These are phyloP conservation scores for Chloroceryle inda DNA, from an alignment of 2,797 vertebrate species.

Conservation along the genomic window DNA sequence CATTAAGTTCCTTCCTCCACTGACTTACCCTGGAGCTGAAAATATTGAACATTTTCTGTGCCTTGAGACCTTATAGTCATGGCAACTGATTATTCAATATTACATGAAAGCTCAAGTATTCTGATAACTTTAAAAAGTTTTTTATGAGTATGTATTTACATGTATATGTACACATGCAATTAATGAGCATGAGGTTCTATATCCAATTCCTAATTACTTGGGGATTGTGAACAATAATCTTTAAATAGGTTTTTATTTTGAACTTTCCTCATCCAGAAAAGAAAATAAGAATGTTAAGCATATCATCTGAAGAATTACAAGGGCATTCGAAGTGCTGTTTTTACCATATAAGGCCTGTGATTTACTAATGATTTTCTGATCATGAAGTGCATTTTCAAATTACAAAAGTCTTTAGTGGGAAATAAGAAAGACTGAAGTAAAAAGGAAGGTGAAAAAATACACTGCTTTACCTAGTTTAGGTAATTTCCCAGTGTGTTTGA, in stretches of 20 bases:
- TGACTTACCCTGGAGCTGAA: not conserved
- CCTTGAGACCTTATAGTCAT: not conserved
- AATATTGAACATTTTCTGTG: not conserved
- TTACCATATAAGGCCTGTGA: not conserved
- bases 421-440: constrained; percentile 8
- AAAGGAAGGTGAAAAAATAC: constrained; percentile 11
- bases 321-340: not conserved
- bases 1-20: not conserved
- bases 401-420: not conserved
- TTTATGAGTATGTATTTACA: not conserved
- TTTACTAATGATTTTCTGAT: constrained; percentile 2
- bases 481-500: not conserved
- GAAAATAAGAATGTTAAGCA: not conserved
- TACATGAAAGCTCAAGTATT: not conserved
- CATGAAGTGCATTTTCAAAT: constrained; percentile 27
- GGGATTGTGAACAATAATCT: constrained; percentile 5
- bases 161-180: not conserved
- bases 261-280: not conserved
- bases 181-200: not conserved
- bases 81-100: not conserved
- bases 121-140: not conserved
- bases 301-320: constrained; percentile 2
- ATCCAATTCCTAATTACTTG: not conserved
- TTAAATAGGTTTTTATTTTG: not conserved
- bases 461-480: not conserved